These are phyloP conservation scores for Poeciliopsis gracilis DNA, from an alignment of 2,797 vertebrate species.

Conservation along the genomic window DNA sequence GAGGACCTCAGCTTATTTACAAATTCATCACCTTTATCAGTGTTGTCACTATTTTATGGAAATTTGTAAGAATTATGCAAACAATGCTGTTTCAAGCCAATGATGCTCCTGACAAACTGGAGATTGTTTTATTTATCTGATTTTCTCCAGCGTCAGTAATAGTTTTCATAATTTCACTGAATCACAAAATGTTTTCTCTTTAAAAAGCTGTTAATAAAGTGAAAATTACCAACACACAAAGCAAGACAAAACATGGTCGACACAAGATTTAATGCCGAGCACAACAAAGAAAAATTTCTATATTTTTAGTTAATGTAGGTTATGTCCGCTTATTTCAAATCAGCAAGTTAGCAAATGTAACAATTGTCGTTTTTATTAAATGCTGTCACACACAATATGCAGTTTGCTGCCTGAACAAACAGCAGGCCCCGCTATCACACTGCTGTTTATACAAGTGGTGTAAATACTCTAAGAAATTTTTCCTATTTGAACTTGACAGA, in stretches of 20 bases:
- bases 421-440: not conserved
- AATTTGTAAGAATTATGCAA: not conserved
- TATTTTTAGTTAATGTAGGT: not conserved
- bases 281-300: not conserved
- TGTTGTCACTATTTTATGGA: not conserved
- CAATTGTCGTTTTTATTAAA: not conserved
- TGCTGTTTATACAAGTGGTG: not conserved
- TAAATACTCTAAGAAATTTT: not conserved
- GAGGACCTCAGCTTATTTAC: not conserved
- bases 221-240: not conserved
- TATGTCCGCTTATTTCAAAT: not conserved
- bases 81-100: not conserved
- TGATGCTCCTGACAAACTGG: not conserved
- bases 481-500: not conserved
- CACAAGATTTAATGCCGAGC: not conserved
- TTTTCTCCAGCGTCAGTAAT: not conserved
- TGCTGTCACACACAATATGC: not conserved
- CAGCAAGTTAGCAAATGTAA: not conserved
- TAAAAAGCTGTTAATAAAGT: not conserved
- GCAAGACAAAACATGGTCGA: not conserved
- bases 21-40: not conserved
- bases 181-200: not conserved
- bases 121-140: not conserved
- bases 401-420: not conserved
- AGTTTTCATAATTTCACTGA: conserved; percentile 2